A percentile compares a stretch with the other conserved stretches of the same genome.
phyloP scores from a whole-genome alignment of 2,888 invertebrate genomes.

The Anarsia innoxiella region DNA sequence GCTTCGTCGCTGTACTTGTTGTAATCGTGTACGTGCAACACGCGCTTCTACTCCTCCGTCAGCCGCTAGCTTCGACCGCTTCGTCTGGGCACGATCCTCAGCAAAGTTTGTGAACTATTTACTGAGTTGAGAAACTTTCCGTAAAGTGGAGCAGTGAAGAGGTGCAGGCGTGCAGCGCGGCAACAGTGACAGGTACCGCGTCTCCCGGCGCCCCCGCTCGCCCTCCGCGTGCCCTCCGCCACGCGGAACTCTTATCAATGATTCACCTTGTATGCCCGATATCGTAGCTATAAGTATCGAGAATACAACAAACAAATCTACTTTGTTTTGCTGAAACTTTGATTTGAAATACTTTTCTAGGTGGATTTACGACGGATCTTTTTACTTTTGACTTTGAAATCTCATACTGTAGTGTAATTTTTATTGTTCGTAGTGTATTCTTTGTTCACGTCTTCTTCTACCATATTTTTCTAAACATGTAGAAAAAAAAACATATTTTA shows the following conservation, averaged over 20 bases:
- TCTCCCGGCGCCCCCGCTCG: conserved; percentile 31
- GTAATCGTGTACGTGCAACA: conserved; percentile 66
- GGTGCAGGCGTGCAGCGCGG: conserved; percentile 48
- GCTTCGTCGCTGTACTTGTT: conserved; percentile 73
- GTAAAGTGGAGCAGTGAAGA: conserved; percentile 49
- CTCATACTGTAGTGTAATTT: no score
- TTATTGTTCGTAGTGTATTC: no score
- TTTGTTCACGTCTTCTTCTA: no score
- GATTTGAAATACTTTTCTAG: not conserved
- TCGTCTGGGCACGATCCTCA: conserved; percentile 33
- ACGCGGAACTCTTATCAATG: conserved; percentile 38
- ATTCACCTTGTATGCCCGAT: conserved; percentile 39
- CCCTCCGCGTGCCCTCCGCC: conserved; percentile 29
- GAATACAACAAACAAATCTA: not conserved
- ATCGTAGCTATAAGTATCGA: conserved; percentile 23
- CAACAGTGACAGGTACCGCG: conserved; percentile 61
- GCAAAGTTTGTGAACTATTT: conserved; percentile 48
- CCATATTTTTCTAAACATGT: no score
- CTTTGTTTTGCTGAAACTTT: not conserved
- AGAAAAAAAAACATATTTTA: no score
- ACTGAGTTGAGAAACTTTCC: conserved; percentile 46
- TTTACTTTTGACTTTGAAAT: no score
- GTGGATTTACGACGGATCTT: no score
- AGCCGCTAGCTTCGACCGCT: conserved; percentile 55
- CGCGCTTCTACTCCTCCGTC: conserved; percentile 56